Conservation (phyloP, 2,113 vertebrate species). For the Erpornis zantholeuca region DNA sequence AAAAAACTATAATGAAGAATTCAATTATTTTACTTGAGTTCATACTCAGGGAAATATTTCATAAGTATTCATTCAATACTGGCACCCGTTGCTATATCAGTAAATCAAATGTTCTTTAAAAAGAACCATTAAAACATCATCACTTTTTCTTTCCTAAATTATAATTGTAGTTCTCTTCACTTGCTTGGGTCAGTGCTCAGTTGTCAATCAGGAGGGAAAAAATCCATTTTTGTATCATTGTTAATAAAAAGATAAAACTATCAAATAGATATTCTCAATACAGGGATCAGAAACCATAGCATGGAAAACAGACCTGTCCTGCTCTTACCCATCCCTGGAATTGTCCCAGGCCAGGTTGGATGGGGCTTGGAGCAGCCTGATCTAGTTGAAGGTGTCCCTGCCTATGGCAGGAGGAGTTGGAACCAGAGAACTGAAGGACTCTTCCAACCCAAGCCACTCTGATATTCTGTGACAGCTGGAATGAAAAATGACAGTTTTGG, state of each 20-base stretch:
- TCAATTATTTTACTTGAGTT: conserved; percentile 13
- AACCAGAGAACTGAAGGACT: neutral
- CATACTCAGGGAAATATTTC: neutral
- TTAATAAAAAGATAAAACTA: neutral
- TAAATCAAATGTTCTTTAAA: neutral
- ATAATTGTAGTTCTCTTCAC: neutral
- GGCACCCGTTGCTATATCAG: neutral
- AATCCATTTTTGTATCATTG: neutral
- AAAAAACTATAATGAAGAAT: neutral
- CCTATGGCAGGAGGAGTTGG: neutral
- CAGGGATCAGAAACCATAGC: neutral
- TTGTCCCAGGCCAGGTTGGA: neutral
- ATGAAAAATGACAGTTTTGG: neutral
- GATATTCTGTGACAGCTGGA: neutral
- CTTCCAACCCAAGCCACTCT: neutral
- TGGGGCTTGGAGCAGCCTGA: neutral
- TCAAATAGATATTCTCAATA: neutral
- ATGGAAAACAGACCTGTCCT: neutral
- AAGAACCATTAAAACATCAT: neutral
- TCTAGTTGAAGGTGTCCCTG: neutral
- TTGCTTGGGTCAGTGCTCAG: neutral
- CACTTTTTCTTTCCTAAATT: neutral
- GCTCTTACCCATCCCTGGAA: neutral
- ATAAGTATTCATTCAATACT: neutral
- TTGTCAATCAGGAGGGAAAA: neutral